phyloP scores from a whole-genome alignment of 1,140 invertebrate species.

The Elysia chlorotica region DNA sequence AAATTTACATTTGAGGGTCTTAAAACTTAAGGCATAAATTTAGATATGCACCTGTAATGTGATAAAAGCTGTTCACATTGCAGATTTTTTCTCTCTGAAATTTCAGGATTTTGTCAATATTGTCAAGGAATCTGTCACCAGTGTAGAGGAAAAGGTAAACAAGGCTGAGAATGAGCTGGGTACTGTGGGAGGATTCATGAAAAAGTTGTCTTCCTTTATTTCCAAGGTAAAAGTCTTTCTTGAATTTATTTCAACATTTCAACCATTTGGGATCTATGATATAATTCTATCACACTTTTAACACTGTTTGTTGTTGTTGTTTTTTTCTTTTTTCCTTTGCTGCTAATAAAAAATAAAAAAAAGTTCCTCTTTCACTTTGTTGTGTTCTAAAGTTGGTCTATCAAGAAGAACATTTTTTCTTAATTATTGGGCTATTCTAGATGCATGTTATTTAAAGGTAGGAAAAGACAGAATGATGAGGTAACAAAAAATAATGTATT shows the following conservation, averaged over 20 bases:
- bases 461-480: no score
- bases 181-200: constrained; percentile 50
- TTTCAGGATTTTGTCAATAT: constrained; percentile 50
- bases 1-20: not conserved
- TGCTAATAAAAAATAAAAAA: no score
- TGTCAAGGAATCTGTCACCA: constrained; percentile 40
- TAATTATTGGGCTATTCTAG: no score
- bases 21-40: not conserved
- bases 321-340: no score
- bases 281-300: no score
- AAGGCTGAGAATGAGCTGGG: constrained; percentile 45
- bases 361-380: no score
- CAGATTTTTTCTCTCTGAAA: not conserved
- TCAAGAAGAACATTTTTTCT: no score
- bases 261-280: no score
- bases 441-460: no score
- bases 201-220: constrained; percentile 52
- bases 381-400: no score
- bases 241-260: not conserved
- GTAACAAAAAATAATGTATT: no score
- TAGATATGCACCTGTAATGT: not conserved
- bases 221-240: constrained; percentile 39
- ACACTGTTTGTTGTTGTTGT: no score
- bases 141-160: constrained; percentile 47
- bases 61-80: not conserved